Percentiles rank a stretch among this genome's conserved stretches.
phyloP scores from a whole-genome alignment of 2,113 vertebrate genomes.

The Lepidothrix coronata region DNA sequence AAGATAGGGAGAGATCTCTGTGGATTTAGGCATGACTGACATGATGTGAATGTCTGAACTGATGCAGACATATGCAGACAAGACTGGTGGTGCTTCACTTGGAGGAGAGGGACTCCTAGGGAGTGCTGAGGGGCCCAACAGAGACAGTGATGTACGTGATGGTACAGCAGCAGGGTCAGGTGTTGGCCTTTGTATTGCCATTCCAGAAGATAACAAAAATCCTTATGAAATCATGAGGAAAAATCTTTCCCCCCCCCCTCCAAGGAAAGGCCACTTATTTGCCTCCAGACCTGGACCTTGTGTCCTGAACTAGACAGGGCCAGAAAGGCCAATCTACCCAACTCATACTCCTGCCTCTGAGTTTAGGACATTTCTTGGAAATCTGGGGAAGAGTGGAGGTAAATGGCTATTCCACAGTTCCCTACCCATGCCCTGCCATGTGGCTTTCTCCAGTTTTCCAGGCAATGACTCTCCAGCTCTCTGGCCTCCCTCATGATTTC shows the following conservation, averaged over 20 bases:
- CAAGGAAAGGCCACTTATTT: background rate
- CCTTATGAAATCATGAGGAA: background rate
- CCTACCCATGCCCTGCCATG: background rate
- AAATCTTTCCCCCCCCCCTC: no score
- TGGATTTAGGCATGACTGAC: background rate
- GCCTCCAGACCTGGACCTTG: background rate
- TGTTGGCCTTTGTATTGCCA: background rate
- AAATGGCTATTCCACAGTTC: background rate
- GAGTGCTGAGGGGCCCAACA: background rate
- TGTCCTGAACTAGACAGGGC: background rate
- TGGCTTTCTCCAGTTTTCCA: background rate
- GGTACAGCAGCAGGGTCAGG: background rate
- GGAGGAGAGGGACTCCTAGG: background rate
- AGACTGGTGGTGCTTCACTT: background rate
- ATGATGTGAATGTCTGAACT: fast-evolving
- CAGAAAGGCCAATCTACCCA: background rate
- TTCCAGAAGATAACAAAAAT: background rate
- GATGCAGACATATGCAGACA: background rate
- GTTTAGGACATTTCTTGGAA: background rate
- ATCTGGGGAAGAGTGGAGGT: background rate
- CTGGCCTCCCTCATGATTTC: background rate
- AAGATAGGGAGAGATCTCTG: background rate
- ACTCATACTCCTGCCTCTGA: background rate
- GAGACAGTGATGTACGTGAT: background rate
- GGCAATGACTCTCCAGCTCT: background rate